Evolutionary conservation across 2,113 vertebrate species (phyloP), one percentile per base, ranked within the genome.

Genomic region (Xiphias gladius): DNA sequence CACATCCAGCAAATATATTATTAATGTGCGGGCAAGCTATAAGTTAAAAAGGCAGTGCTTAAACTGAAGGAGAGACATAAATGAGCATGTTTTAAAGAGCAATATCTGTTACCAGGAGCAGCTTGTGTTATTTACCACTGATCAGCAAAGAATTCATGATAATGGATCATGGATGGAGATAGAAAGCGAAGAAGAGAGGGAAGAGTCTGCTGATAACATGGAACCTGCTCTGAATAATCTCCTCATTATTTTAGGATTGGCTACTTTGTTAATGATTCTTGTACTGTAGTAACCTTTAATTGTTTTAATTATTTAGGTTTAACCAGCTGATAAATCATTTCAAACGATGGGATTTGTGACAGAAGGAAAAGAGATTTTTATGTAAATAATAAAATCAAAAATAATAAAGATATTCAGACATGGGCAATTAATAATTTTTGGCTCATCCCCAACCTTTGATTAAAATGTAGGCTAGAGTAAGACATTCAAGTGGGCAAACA

Each of bases 211-310:
- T 76, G 28, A 79, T 48, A 73, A 59, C 14, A 32, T 22, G 28
- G 4, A 77, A 74, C 80, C 73, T 62, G 50, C 55, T 73, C 67
- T n/a, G 76, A 86, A 78, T 86, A 43, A 80, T 83, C 65, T 55
- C 24, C 57, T 77, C 72, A 66, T 80, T 83, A 76, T 43, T 39
- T 64, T 20, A 57, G 46, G 73, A 55, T 37, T 72, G 35, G 30
- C 41, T 24, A 50, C 30, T 52, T 65, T 61, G 24, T 26, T 28
- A 52, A 50, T 63, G 58, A 58, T 68, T 24, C 22, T 52, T 16
- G 5, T 62, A 7, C 17, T 35, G 32, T 22, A 22, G 32, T 50
- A 24, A 64, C 39, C 66, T 84, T 26, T 35, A 70, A 59, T 73
- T 41, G 26, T 61, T 72, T 59, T 10, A 19, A 35, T 50, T 72